Percentiles rank a stretch among this genome's conserved stretches.
Evolutionary conservation across 1,140 invertebrate species (phyloP).

Genomic region (Drosophila repleta): DNA sequence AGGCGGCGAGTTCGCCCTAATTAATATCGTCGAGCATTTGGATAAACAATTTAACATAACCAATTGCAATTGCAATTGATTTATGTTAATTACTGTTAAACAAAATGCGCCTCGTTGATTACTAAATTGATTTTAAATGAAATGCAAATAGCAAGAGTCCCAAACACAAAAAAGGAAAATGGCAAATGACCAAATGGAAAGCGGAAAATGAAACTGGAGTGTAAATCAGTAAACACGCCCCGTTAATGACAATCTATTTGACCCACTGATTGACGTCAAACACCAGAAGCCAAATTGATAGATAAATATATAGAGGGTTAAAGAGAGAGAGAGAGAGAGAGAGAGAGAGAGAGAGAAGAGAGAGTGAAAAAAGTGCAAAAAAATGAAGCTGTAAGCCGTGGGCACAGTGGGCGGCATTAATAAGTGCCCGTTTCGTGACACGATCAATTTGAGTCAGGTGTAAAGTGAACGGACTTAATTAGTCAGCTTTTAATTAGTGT

Average conservation of each 20-base stretch:
- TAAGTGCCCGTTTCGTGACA: not conserved
- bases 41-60: slow-evolving; percentile 60
- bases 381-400: not conserved
- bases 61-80: slow-evolving; percentile 66
- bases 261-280: slow-evolving; percentile 60
- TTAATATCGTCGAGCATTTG: slow-evolving; percentile 55
- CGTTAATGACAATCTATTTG: slow-evolving; percentile 62
- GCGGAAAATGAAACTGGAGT: slow-evolving; percentile 12
- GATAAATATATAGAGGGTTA: not conserved
- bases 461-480: too few species aligned
- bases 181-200: too few species aligned
- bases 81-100: slow-evolving; percentile 81
- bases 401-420: not conserved
- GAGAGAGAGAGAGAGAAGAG: not conserved
- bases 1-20: slow-evolving; percentile 35
- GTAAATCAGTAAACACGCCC: slow-evolving; percentile 45
- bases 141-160: slow-evolving; percentile 64
- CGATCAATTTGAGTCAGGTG: not conserved
- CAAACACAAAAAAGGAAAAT: not conserved
- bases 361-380: not conserved
- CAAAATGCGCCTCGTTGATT: slow-evolving; percentile 67
- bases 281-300: slow-evolving; percentile 14
- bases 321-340: not conserved
- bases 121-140: slow-evolving; percentile 79
- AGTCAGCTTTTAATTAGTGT: too few species aligned